Conservation (phyloP, 2,797 vertebrate species). For the Champsocephalus esox region DNA sequence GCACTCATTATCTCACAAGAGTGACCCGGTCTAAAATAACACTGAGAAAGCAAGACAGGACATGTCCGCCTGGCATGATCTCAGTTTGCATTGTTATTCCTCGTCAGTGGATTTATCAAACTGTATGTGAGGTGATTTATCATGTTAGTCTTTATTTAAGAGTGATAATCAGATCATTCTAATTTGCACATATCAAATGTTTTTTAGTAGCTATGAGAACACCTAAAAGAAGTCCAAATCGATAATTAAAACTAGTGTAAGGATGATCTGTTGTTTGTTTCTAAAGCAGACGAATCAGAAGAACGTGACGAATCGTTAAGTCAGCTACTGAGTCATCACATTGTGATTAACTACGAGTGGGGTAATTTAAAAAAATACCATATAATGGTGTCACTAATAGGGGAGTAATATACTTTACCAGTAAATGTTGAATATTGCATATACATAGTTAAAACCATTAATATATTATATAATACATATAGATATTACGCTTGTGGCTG, state of each 20-base stretch:
- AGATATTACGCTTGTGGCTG: neutral
- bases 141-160: neutral
- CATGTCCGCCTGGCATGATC: conserved; percentile 54
- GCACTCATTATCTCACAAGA: conserved; percentile 62
- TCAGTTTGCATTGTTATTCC: conserved; percentile 33
- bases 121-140: neutral
- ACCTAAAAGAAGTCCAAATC: conserved; percentile 1
- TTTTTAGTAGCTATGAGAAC: neutral
- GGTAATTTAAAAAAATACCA: conserved; percentile 8
- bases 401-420: neutral
- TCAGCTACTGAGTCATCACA: conserved; percentile 37
- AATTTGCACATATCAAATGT: neutral
- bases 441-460: neutral
- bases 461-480: neutral
- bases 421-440: neutral
- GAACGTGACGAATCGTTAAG: conserved; percentile 29
- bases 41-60: conserved; percentile 51
- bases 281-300: conserved; percentile 31
- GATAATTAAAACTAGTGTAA: conserved; percentile 7
- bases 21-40: conserved; percentile 55
- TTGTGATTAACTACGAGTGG: conserved; percentile 10
- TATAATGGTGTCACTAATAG: conserved; percentile 3
- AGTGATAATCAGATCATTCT: neutral
- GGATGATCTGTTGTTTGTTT: conserved; percentile 15
- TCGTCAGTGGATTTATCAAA: conserved; percentile 22